These are phyloP conservation scores for Brachypterus glaber DNA, from an alignment of 2,888 invertebrate species.

Conservation along the genomic window DNA sequence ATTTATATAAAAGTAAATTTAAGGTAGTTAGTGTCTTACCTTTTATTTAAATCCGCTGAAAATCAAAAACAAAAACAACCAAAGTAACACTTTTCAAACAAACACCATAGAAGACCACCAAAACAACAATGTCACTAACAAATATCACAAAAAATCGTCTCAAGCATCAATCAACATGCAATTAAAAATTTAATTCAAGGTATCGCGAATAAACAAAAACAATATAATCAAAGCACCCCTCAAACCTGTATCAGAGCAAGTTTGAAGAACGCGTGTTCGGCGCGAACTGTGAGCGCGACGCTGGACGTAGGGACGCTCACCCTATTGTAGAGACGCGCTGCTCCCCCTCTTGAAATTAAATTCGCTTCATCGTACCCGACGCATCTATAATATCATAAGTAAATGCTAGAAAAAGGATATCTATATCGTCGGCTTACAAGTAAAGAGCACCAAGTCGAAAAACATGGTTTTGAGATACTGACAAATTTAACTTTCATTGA, in stretches of 20 bases:
- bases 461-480: too few species aligned
- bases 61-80: too few species aligned
- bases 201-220: slow-evolving; percentile 5
- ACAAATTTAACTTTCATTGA: too few species aligned
- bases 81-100: too few species aligned
- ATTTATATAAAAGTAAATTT: too few species aligned
- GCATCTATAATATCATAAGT: slow-evolving; percentile 12
- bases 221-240: slow-evolving; percentile 10
- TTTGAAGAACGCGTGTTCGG: slow-evolving; percentile 25
- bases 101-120: too few species aligned
- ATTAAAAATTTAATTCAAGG: background rate
- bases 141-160: background rate
- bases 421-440: too few species aligned
- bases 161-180: background rate
- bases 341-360: slow-evolving; percentile 13
- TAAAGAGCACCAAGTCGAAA: too few species aligned
- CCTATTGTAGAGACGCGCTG: slow-evolving; percentile 17
- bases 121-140: too few species aligned
- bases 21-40: too few species aligned
- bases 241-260: slow-evolving; percentile 13
- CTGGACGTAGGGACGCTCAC: slow-evolving; percentile 23
- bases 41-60: too few species aligned
- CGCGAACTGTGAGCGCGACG: slow-evolving; percentile 23
- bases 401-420: slow-evolving; percentile 14
- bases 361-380: slow-evolving; percentile 13